A percentile compares a stretch with the other conserved stretches of the same genome.
Conservation (phyloP, 2,797 vertebrate species). For the Enteromius trimaculatus region DNA sequence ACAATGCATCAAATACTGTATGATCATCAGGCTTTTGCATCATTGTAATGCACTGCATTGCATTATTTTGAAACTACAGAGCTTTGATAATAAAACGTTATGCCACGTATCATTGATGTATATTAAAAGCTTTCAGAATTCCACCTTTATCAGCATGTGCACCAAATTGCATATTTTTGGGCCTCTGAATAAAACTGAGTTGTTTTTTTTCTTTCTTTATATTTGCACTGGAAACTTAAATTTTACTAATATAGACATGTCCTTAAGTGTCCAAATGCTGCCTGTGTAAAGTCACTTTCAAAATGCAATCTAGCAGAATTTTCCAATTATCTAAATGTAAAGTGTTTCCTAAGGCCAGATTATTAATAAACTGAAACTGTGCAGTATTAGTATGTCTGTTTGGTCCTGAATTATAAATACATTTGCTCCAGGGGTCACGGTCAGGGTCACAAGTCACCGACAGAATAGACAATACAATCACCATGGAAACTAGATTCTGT, state of each 20-base stretch:
- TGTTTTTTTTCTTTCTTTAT: not conserved
- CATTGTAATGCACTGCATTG: not conserved
- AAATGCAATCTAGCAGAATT: not conserved
- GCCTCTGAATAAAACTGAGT: not conserved
- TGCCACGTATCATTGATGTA: not conserved
- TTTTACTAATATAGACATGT: not conserved
- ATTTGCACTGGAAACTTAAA: not conserved
- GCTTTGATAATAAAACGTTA: not conserved
- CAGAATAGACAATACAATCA: slow-evolving; percentile 25
- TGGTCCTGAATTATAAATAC: slow-evolving; percentile 20
- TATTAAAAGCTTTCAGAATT: too few species aligned
- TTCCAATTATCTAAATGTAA: not conserved
- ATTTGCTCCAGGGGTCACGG: slow-evolving; percentile 27
- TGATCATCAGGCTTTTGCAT: not conserved
- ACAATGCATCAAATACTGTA: too few species aligned
- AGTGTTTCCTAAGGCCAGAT: not conserved
- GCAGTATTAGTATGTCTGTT: slow-evolving; percentile 17
- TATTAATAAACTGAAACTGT: not conserved
- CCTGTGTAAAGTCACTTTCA: not conserved
- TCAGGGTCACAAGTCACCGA: slow-evolving; percentile 28
- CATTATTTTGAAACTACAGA: too few species aligned
- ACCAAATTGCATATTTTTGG: not conserved
- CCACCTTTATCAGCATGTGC: too few species aligned
- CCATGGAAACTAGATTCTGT: slow-evolving; percentile 43
- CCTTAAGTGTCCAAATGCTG: not conserved